A percentile compares a stretch with the other conserved stretches of the same genome.
phyloP scores from a whole-genome alignment of 2,113 vertebrate genomes.

The Catagonus wagneri region DNA sequence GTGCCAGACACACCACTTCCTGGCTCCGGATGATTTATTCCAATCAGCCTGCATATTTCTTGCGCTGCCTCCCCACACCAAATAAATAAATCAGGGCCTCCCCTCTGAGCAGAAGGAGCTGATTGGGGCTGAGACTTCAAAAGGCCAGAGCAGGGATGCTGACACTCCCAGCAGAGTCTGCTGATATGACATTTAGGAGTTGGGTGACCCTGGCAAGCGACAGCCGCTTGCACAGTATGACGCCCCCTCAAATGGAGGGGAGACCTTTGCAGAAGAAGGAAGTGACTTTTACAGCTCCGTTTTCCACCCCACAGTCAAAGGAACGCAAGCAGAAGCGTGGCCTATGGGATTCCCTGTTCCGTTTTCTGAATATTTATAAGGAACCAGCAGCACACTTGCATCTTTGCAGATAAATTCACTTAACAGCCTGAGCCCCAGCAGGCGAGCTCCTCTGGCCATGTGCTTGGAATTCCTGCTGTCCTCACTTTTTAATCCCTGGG shows the following conservation, averaged over 20 bases:
- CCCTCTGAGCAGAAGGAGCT: not conserved
- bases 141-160: constrained; percentile 80
- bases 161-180: constrained; percentile 79
- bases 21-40: not conserved
- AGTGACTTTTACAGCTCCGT: constrained; percentile 47
- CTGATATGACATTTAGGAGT: constrained; percentile 87
- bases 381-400: not conserved
- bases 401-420: constrained; percentile 28
- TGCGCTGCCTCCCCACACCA: constrained; percentile 18
- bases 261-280: constrained; percentile 54
- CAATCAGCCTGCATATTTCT: constrained; percentile 63
- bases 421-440: not conserved
- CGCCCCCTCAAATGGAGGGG: constrained; percentile 61
- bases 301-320: constrained; percentile 43
- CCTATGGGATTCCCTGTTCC: not conserved
- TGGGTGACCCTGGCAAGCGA: not conserved
- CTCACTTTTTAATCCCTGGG: not conserved
- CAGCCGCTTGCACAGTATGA: constrained; percentile 4
- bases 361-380: constrained; percentile 16
- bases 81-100: constrained; percentile 78
- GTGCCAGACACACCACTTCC: not conserved
- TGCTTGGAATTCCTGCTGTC: not conserved
- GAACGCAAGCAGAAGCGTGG: constrained; percentile 47
- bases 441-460: no score
- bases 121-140: constrained; percentile 73